phyloP scores from a whole-genome alignment of 2,888 invertebrate species.

The Resseliella maxima region DNA sequence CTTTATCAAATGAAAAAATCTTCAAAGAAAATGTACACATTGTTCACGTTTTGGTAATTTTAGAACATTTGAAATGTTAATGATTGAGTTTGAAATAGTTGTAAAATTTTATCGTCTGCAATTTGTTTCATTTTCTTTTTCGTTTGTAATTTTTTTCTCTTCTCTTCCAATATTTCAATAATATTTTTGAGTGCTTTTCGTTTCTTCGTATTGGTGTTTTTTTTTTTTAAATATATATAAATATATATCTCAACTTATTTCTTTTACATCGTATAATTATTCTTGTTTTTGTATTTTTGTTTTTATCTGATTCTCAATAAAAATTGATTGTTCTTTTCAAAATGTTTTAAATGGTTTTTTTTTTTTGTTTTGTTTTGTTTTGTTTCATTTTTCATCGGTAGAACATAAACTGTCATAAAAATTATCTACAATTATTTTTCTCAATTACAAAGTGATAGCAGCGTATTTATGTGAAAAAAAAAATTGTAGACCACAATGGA shows the following conservation, averaged over 20 bases:
- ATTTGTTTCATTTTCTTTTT: too few species aligned
- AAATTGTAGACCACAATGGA: neutral
- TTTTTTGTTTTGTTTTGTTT: neutral
- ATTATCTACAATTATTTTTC: neutral
- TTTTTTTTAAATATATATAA: too few species aligned
- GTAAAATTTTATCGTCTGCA: neutral
- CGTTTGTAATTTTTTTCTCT: neutral
- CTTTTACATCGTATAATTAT: neutral
- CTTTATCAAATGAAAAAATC: neutral
- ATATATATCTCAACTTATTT: too few species aligned
- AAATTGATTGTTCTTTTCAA: neutral
- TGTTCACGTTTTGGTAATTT: neutral
- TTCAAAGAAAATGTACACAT: slow-evolving; percentile 25
- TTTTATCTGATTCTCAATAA: neutral
- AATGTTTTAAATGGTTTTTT: too few species aligned
- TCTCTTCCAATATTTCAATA: too few species aligned
- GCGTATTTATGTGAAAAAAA: neutral
- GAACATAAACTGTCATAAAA: neutral
- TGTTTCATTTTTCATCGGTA: neutral
- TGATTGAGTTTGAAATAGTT: too few species aligned
- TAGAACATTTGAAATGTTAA: neutral
- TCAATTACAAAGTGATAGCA: neutral
- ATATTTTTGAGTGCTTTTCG: neutral
- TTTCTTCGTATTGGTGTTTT: neutral
- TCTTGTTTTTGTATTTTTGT: neutral